phyloP scores from a whole-genome alignment of 1,140 invertebrate species.

The Listronotus oregonensis region DNA sequence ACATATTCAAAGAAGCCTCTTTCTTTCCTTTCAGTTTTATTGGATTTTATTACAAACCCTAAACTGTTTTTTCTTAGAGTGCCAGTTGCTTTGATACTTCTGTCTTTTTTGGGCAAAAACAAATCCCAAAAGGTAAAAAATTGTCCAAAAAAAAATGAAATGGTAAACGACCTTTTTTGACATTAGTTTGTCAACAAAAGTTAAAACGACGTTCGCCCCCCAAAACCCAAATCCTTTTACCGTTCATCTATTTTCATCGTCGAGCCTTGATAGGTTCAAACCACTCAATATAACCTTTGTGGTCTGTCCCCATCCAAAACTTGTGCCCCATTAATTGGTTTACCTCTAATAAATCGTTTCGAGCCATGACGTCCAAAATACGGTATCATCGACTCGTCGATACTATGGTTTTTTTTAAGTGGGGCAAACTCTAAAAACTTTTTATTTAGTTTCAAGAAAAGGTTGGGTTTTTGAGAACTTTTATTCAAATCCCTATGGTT shows the following conservation, averaged over 20 bases:
- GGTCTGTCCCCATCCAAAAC: slow-evolving; percentile 33
- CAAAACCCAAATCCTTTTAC: slow-evolving; percentile 14
- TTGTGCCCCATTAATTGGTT: slow-evolving; percentile 37
- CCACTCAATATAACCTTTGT: slow-evolving; percentile 24
- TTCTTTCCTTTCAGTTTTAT: too few relatives aligned
- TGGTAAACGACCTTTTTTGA: not conserved
- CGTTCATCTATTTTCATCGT: not conserved
- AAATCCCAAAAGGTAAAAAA: slow-evolving; percentile 17
- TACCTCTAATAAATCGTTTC: slow-evolving; percentile 40
- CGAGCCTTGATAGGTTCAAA: slow-evolving; percentile 30
- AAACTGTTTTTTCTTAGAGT: too few relatives aligned
- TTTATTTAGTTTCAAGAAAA: slow-evolving; percentile 12
- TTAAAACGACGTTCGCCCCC: slow-evolving; percentile 9
- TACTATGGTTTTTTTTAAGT: slow-evolving; percentile 47
- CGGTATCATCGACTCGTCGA: slow-evolving; percentile 34
- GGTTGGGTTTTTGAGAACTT: slow-evolving; percentile 2
- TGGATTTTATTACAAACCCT: too few relatives aligned
- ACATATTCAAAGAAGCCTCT: too few relatives aligned
- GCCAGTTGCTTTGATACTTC: too few relatives aligned
- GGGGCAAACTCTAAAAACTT: slow-evolving; percentile 30
- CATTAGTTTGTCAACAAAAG: slow-evolving; percentile 10
- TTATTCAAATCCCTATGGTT: not conserved
- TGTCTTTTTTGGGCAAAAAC: too few relatives aligned
- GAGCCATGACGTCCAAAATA: slow-evolving; percentile 35
- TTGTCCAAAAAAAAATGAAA: slow-evolving; percentile 22